Conservation (phyloP, 1,140 invertebrate species). For the Probaryconus sp. region DNA sequence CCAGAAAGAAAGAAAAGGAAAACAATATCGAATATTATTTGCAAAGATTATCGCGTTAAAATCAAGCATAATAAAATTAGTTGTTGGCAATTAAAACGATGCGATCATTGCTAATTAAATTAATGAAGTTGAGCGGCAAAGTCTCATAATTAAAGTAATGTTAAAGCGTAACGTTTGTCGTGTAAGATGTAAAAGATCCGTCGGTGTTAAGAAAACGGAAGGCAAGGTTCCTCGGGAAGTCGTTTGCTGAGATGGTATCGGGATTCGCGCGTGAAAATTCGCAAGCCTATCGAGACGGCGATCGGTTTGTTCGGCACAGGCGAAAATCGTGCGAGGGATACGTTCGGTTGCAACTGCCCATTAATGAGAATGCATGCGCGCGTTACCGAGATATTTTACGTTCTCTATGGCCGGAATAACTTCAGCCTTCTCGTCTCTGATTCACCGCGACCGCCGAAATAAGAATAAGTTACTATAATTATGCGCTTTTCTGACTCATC, state of each 20-base stretch:
- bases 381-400: slow-evolving; percentile 2
- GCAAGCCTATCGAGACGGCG: slow-evolving; percentile 25
- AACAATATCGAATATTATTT: too few relatives aligned
- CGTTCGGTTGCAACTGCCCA: neutral
- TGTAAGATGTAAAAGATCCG: slow-evolving; percentile 3
- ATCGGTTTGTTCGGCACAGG: slow-evolving; percentile 14
- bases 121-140: slow-evolving; percentile 12
- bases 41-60: too few relatives aligned
- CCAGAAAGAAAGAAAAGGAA: too few relatives aligned
- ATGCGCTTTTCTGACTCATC: slow-evolving; percentile 60
- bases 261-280: slow-evolving; percentile 32
- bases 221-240: slow-evolving; percentile 25
- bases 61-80: too few relatives aligned
- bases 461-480: slow-evolving; percentile 56
- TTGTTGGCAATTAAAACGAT: too few relatives aligned
- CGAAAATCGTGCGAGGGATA: slow-evolving; percentile 36
- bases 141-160: slow-evolving; percentile 31
- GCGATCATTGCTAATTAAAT: slow-evolving; percentile 3
- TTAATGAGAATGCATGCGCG: slow-evolving; percentile 18
- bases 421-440: slow-evolving; percentile 11
- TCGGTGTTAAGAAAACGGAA: slow-evolving; percentile 18
- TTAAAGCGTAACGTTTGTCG: slow-evolving; percentile 35
- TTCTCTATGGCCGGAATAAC: slow-evolving; percentile 20
- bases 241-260: slow-evolving; percentile 45
- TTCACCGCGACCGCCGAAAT: slow-evolving; percentile 18